A percentile compares a stretch with the other conserved stretches of the same genome.
Evolutionary conservation across 2,797 vertebrate genomes (phyloP).

Genomic region (Gorsachius magnificus): DNA sequence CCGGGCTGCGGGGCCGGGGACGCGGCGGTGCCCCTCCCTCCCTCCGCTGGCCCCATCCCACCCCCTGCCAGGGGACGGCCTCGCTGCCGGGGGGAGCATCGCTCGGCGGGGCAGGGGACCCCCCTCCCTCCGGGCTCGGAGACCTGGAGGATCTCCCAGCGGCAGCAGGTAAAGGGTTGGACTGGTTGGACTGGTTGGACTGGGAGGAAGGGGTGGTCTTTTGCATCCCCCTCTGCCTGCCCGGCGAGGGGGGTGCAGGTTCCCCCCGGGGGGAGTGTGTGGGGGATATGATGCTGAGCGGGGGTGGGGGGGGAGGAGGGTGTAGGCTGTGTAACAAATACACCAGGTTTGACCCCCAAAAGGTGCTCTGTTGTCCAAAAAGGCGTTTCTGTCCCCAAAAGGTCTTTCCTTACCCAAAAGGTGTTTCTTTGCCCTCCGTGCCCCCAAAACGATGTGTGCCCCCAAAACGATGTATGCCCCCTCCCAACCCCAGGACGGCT

Average conservation of each 20-base stretch:
- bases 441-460: too few relatives aligned
- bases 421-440: not conserved
- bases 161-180: conserved; percentile 7
- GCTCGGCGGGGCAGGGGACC: not conserved
- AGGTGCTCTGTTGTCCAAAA: not conserved
- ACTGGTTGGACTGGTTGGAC: not conserved
- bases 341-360: not conserved
- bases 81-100: not conserved
- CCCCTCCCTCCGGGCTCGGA: not conserved
- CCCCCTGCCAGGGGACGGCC: not conserved
- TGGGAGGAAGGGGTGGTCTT: not conserved
- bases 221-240: too few relatives aligned
- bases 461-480: not conserved
- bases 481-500: not conserved
- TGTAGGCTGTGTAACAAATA: not conserved
- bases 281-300: not conserved
- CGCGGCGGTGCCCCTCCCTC: not conserved
- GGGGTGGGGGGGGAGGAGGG: too few relatives aligned
- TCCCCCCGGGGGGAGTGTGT: too few relatives aligned
- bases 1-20: not conserved
- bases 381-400: not conserved
- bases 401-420: not conserved
- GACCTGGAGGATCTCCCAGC: not conserved
- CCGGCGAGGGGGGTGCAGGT: not conserved
- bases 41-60: not conserved